A percentile compares a stretch with the other conserved stretches of the same genome.
Evolutionary conservation across 1,140 invertebrate genomes (phyloP).

Genomic region (Choristoneura fumiferana): DNA sequence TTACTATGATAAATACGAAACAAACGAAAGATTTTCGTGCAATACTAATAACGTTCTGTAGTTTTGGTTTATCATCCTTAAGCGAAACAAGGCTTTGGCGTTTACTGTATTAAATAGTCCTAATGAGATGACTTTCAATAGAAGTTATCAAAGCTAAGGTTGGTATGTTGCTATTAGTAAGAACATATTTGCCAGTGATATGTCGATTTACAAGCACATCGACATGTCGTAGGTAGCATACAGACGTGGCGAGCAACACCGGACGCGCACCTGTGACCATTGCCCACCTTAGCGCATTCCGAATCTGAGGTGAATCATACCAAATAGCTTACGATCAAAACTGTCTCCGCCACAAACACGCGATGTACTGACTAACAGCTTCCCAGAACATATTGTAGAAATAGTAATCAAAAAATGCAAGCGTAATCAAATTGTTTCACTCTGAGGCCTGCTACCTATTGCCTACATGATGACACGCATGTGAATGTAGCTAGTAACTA

Average conservation of each 20-base stretch:
- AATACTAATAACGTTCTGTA: no score
- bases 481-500: background rate
- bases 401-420: slow-evolving; percentile 11
- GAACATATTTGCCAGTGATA: no score
- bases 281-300: slow-evolving; percentile 51
- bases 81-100: no score
- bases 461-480: slow-evolving; percentile 9
- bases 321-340: no score
- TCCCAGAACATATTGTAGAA: slow-evolving; percentile 15
- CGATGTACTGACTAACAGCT: background rate
- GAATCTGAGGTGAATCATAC: slow-evolving; percentile 5
- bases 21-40: no score
- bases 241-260: slow-evolving; percentile 56
- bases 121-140: no score
- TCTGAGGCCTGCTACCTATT: background rate
- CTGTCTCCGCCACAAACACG: slow-evolving; percentile 1
- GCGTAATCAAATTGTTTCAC: slow-evolving; percentile 1
- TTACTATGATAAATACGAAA: no score
- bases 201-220: no score
- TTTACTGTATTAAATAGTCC: no score
- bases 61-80: no score
- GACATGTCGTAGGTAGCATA: slow-evolving; percentile 24
- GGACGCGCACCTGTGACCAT: slow-evolving; percentile 71
- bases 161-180: no score
- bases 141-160: no score